Evolutionary conservation across 2,888 invertebrate species (phyloP).

Genomic region (Microctonus hyperodae): DNA sequence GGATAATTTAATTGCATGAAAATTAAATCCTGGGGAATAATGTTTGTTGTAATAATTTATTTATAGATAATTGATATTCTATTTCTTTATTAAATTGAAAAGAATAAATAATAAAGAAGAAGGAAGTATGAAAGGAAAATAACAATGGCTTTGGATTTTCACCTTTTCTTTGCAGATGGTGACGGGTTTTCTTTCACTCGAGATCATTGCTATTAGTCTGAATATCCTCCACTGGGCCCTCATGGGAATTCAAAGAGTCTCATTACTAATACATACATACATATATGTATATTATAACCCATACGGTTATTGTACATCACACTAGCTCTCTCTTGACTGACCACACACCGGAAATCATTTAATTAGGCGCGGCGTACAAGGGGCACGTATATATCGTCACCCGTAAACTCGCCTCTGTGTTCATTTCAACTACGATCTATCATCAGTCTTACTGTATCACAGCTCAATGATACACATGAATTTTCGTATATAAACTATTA

Average conservation of each 20-base stretch:
- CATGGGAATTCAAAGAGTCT: background rate
- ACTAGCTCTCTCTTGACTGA: conserved; percentile 26
- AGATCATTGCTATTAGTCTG: conserved; percentile 2
- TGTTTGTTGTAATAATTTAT: background rate
- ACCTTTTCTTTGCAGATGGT: conserved; percentile 59
- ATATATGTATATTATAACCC: background rate
- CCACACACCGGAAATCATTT: conserved; percentile 38
- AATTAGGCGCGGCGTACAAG: conserved; percentile 38
- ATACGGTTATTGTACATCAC: background rate
- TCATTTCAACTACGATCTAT: conserved; percentile 5
- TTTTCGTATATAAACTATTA: background rate
- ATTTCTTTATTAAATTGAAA: no score
- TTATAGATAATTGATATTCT: no score
- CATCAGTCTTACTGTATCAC: conserved; percentile 2
- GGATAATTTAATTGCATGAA: no score
- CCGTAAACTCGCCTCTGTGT: conserved; percentile 8
- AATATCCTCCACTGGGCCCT: background rate
- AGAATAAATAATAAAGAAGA: background rate
- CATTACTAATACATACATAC: conserved; percentile 6
- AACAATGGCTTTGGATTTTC: conserved; percentile 51
- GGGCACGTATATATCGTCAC: conserved; percentile 20
- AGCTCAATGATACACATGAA: background rate
- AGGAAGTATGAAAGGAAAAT: conserved; percentile 31
- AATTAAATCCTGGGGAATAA: no score
- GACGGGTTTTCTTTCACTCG: conserved; percentile 52